Evolutionary conservation across 2,113 vertebrate genomes (phyloP).

Genomic region (Peucedramus taeniatus): DNA sequence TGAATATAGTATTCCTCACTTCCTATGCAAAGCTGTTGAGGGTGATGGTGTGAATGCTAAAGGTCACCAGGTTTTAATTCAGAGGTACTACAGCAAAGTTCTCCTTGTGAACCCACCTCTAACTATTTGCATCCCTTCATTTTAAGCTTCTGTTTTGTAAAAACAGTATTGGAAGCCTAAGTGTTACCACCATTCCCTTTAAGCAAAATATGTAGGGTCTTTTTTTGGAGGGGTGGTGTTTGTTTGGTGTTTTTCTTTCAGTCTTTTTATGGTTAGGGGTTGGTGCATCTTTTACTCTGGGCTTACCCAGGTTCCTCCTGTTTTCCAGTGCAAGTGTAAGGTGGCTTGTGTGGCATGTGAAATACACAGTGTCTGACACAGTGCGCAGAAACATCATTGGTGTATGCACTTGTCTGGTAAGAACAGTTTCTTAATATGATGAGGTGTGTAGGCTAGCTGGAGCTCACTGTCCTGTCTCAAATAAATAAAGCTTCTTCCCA

Average conservation of each 20-base stretch:
- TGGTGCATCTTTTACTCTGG: not conserved
- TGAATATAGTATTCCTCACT: not conserved
- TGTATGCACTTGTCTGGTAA: not conserved
- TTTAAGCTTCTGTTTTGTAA: not conserved
- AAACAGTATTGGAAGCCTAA: not conserved
- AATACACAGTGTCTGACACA: not conserved
- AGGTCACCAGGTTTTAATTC: not conserved
- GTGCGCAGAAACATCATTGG: too few species aligned
- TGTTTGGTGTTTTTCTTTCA: not conserved
- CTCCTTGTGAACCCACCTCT: not conserved
- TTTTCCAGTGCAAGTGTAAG: not conserved
- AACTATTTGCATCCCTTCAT: not conserved
- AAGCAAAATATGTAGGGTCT: not conserved
- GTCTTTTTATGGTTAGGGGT: not conserved
- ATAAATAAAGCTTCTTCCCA: not conserved
- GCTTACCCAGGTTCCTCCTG: not conserved
- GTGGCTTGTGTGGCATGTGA: rapidly evolving
- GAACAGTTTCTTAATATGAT: not conserved
- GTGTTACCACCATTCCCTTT: not conserved
- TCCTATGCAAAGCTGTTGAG: not conserved
- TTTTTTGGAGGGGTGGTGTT: not conserved
- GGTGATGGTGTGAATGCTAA: not conserved
- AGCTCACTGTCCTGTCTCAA: not conserved
- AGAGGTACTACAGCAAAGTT: not conserved
- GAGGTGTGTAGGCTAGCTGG: not conserved